phyloP scores from a whole-genome alignment of 1,140 invertebrate genomes.

The Octopus sinensis region DNA sequence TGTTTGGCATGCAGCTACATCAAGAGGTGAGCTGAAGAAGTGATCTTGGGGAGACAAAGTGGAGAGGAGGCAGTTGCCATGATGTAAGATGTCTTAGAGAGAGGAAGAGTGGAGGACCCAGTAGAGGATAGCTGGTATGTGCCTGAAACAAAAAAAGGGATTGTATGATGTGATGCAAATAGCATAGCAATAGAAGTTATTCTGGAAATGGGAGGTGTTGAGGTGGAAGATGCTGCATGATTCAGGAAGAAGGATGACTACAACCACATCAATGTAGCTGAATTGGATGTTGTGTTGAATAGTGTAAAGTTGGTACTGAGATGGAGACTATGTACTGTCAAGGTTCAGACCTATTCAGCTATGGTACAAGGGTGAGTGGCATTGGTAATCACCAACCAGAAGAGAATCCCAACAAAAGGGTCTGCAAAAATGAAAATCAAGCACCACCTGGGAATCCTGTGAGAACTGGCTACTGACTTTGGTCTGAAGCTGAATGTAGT shows the following conservation, averaged over 20 bases:
- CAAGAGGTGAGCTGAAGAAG: neutral
- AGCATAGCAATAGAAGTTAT: neutral
- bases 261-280: neutral
- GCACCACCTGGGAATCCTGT: neutral
- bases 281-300: neutral
- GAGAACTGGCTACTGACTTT: neutral
- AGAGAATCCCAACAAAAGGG: neutral
- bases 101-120: neutral
- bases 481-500: neutral
- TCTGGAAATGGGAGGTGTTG: neutral
- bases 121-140: neutral
- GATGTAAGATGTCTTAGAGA: neutral
- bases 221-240: neutral
- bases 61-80: neutral
- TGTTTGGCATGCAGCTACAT: neutral
- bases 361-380: too few species aligned
- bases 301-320: neutral
- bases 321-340: neutral
- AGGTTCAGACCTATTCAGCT: neutral
- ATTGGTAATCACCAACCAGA: neutral
- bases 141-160: neutral
- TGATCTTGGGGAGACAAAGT: neutral
- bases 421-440: neutral
- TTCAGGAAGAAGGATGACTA: neutral
- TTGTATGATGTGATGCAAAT: neutral